Evolutionary conservation across 2,797 vertebrate species (phyloP).

Genomic region (Takifugu ocellatus): DNA sequence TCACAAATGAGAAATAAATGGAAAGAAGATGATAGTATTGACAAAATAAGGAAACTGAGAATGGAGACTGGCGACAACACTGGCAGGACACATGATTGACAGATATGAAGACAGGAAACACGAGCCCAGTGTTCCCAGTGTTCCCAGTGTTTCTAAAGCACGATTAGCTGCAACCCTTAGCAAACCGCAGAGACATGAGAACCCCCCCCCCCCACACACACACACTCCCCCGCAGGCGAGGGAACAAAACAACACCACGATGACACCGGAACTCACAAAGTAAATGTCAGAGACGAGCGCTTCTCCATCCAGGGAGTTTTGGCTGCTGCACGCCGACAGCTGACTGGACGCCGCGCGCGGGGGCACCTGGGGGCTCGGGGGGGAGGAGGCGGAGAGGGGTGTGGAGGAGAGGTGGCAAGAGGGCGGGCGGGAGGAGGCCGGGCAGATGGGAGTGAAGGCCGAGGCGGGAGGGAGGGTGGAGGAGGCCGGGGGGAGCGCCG

Average conservation of each 20-base stretch:
- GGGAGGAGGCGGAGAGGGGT: conserved; percentile 45
- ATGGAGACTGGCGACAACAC: conserved; percentile 9
- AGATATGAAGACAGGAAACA: conserved; percentile 27
- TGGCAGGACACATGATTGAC: conserved; percentile 29
- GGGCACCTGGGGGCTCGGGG: conserved; percentile 52
- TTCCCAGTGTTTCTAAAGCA: too few relatives aligned
- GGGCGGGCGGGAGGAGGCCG: conserved; percentile 27
- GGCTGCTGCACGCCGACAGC: conserved; percentile 85
- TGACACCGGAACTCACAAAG: conserved; percentile 84
- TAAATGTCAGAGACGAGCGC: conserved; percentile 89
- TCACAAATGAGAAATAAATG: conserved; percentile 1
- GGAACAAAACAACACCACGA: not conserved
- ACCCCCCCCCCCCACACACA: conserved; percentile 37
- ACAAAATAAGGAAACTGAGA: conserved; percentile 4
- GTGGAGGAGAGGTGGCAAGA: conserved; percentile 45
- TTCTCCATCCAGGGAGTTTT: conserved; percentile 81
- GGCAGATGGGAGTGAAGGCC: conserved; percentile 58
- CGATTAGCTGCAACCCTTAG: too few relatives aligned
- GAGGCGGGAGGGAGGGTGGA: conserved; percentile 42
- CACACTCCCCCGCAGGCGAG: conserved; percentile 37
- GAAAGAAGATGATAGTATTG: not conserved
- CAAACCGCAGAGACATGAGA: not conserved
- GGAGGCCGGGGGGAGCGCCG: conserved; percentile 7
- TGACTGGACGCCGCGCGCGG: conserved; percentile 75
- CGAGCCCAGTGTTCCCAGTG: conserved; percentile 12